A percentile compares a stretch with the other conserved stretches of the same genome.
Evolutionary conservation across 1,140 invertebrate genomes (phyloP).

Genomic region (Drosophila busckii): DNA sequence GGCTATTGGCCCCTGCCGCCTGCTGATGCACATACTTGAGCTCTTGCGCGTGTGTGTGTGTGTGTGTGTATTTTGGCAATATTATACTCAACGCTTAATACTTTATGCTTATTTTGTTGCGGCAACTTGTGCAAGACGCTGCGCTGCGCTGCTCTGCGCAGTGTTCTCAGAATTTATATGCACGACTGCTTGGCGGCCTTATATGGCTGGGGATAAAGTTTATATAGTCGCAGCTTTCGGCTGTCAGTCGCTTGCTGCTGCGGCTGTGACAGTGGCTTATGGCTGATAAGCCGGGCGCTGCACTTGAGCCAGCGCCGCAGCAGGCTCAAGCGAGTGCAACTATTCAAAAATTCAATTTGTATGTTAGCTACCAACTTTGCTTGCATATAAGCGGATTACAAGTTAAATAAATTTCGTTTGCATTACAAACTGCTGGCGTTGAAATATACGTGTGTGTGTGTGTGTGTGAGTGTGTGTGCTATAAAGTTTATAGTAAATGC

Average conservation of each 20-base stretch:
- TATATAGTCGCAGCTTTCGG: slow-evolving; percentile 39
- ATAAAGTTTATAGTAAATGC: not conserved
- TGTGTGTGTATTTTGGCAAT: slow-evolving; percentile 54
- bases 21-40: not conserved
- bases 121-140: slow-evolving; percentile 23
- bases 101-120: slow-evolving; percentile 70
- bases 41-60: not conserved
- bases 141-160: too few species aligned
- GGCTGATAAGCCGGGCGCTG: slow-evolving; percentile 55
- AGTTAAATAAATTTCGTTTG: slow-evolving; percentile 62
- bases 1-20: slow-evolving; percentile 41
- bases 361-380: not conserved
- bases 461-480: slow-evolving; percentile 5
- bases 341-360: slow-evolving; percentile 62
- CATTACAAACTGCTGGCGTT: too few species aligned
- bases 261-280: slow-evolving; percentile 45
- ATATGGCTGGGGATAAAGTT: slow-evolving; percentile 53
- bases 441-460: too few species aligned
- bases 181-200: slow-evolving; percentile 30
- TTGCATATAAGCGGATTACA: slow-evolving; percentile 56
- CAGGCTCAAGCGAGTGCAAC: slow-evolving; percentile 27
- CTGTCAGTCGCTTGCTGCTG: too few species aligned
- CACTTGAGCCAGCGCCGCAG: slow-evolving; percentile 43
- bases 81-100: slow-evolving; percentile 63
- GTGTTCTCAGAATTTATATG: slow-evolving; percentile 72